Evolutionary conservation across 1,140 invertebrate genomes (phyloP), one percentile per base, ranked within the genome.

Genomic region (Bradysia coprophila): DNA sequence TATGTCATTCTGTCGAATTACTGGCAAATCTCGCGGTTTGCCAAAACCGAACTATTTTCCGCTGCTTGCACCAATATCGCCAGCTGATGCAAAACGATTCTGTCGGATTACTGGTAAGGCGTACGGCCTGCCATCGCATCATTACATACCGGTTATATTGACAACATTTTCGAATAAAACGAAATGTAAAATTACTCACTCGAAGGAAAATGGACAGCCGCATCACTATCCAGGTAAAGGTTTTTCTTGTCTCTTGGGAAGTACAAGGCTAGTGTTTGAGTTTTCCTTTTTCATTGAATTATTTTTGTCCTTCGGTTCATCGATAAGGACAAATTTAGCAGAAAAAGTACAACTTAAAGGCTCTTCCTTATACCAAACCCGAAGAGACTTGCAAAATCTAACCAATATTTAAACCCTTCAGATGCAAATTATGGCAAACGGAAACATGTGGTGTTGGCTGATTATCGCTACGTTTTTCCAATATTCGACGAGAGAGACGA

Each of bases 21-120:
- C 83, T 23, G 82, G 80, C 23, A 74, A 72, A 49, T 81, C 78
- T 56, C 69, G 80, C 33, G 80, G 78, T 47, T 70, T 87, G 46
- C 80, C 81, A 32, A 79, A 83, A 49, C 77, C 81, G 22, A 82
- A 86, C 61, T 87, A 87, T 55, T 81, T 87, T 51, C 83, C 84
- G 2, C 64, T 88, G 21, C 62, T 87, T 21, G 81, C 81, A 15
- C 76, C 81, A 0, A 78, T 85, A 42, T 82, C 80, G 38, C 81
- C 82, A 3, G 78, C 78, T 2, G 81, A 84, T 49, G 82, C 81
- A 2, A 76, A 80, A 53, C 67, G 78, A 43, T 78, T 79, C 49
- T 85, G 83, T 54, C 70, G 78, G 46, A 82, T 88, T 44, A 87
- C 82, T 1, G 80, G 81, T 28, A 84, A 84, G 59, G 80, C 82